Conservation (phyloP, 2,797 vertebrate species). For the Sebastes taczanowskii region DNA sequence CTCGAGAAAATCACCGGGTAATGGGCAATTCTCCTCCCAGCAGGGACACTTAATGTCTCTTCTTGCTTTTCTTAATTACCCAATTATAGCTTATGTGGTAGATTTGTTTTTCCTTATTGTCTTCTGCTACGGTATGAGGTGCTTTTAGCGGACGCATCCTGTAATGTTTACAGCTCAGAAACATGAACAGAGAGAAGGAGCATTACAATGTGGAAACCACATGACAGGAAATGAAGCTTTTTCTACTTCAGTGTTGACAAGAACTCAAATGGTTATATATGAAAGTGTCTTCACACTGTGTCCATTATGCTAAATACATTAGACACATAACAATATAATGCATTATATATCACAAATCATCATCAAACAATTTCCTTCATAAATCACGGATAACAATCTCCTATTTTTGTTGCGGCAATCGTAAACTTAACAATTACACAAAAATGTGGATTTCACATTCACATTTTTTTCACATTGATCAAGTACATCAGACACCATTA, state of each 20-base stretch:
- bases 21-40: constrained; percentile 75
- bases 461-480: too few species aligned
- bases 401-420: not conserved
- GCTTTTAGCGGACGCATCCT: not conserved
- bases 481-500: not conserved
- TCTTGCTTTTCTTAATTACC: constrained; percentile 75
- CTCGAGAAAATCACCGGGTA: constrained; percentile 71
- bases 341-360: not conserved
- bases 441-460: not conserved
- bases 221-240: not conserved
- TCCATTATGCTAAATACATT: not conserved
- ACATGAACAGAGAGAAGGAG: not conserved
- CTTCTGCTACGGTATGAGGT: constrained; percentile 17
- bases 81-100: constrained; percentile 72
- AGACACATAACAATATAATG: not conserved
- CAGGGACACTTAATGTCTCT: constrained; percentile 72
- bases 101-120: constrained; percentile 67
- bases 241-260: not conserved
- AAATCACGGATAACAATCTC: not conserved
- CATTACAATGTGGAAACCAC: not conserved
- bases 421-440: not conserved
- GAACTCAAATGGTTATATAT: not conserved
- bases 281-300: not conserved
- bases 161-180: constrained; percentile 6
- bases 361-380: not conserved